Evolutionary conservation across 2,797 vertebrate species (phyloP).

Genomic region (Notoglanidium macrostoma): DNA sequence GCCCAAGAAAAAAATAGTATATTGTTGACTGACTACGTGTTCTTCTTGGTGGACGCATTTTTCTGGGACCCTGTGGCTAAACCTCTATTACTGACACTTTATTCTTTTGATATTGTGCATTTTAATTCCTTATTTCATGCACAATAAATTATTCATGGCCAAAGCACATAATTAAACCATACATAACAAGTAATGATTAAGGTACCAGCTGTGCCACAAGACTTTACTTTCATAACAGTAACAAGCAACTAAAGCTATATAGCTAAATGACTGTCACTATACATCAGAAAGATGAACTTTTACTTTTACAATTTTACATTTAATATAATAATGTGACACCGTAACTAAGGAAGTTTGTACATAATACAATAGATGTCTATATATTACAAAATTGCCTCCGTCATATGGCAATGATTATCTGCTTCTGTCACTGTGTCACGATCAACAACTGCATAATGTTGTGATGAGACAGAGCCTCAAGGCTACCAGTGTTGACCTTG

Average conservation of each 20-base stretch:
- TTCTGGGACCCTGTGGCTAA: background rate
- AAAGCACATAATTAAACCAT: background rate
- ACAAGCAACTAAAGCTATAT: background rate
- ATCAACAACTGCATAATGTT: background rate
- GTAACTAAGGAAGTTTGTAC: background rate
- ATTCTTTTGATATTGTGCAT: background rate
- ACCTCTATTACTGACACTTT: background rate
- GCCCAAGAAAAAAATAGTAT: background rate
- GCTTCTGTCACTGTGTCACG: background rate
- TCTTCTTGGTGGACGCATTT: background rate
- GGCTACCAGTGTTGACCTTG: conserved; percentile 30
- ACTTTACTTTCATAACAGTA: background rate
- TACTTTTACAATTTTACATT: background rate
- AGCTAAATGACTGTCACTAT: background rate
- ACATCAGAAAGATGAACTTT: background rate
- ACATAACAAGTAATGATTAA: background rate
- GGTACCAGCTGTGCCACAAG: background rate
- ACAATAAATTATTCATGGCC: background rate
- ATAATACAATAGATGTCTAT: no score
- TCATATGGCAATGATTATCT: background rate
- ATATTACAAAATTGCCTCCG: background rate
- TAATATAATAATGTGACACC: background rate
- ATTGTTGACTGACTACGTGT: background rate
- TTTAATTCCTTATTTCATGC: background rate
- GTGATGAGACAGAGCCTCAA: background rate